phyloP scores from a whole-genome alignment of 2,888 invertebrate genomes.

The Ptycholaimellus sp. region DNA sequence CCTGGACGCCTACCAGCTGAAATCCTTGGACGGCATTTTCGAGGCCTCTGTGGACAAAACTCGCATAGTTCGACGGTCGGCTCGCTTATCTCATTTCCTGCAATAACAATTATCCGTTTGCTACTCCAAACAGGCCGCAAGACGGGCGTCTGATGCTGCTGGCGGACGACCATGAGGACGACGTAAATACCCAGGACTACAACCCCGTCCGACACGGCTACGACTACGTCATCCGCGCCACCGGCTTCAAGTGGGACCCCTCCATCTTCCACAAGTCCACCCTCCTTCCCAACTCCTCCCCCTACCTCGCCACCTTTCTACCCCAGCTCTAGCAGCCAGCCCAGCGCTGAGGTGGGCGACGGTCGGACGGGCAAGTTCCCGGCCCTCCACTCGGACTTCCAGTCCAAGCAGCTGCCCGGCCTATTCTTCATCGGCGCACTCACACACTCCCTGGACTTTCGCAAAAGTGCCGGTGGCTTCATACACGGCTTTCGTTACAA shows the following conservation, averaged over 20 bases:
- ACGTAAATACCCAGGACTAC: slow-evolving; percentile 21
- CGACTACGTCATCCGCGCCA: slow-evolving; percentile 28
- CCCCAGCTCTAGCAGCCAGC: no score
- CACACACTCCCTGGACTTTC: slow-evolving; percentile 29
- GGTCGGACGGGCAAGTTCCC: slow-evolving; percentile 30
- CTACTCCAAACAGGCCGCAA: no score
- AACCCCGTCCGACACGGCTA: slow-evolving; percentile 28
- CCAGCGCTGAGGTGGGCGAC: no score
- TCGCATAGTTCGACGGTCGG: slow-evolving; percentile 1
- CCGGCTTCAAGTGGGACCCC: slow-evolving; percentile 29
- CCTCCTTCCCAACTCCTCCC: no score
- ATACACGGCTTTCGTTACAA: slow-evolving; percentile 33
- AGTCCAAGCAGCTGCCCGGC: slow-evolving; percentile 23
- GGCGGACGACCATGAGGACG: slow-evolving; percentile 3
- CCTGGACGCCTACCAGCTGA: slow-evolving; percentile 31
- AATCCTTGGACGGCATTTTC: slow-evolving; percentile 29
- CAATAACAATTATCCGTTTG: no score
- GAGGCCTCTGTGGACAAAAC: slow-evolving; percentile 25
- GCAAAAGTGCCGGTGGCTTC: slow-evolving; percentile 31
- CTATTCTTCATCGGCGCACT: slow-evolving; percentile 28
- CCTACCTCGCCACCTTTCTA: no score
- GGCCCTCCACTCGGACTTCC: slow-evolving; percentile 25
- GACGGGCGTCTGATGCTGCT: no score
- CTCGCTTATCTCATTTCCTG: no score
- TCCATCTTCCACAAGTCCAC: slow-evolving; percentile 17